Conservation (phyloP, 2,113 vertebrate species). For the Numenius arquata region DNA sequence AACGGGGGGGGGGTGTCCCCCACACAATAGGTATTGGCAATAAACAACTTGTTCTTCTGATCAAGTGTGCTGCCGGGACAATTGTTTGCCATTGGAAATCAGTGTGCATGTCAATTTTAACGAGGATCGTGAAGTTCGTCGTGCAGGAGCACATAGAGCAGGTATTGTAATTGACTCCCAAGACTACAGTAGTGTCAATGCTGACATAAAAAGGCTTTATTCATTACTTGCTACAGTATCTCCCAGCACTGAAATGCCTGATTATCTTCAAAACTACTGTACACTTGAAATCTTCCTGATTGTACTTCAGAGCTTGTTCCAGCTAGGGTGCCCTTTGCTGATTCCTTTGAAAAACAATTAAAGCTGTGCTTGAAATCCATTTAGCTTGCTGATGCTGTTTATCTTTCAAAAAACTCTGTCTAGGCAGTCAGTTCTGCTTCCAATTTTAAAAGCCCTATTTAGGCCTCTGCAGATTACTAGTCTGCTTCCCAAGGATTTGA, state of each 20-base stretch:
- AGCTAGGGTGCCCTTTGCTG: conserved; percentile 16
- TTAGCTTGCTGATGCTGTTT: conserved; percentile 37
- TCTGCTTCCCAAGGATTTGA: neutral
- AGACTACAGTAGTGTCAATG: neutral
- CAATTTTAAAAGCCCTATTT: conserved; percentile 38
- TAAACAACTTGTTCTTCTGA: neutral
- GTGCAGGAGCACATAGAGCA: neutral
- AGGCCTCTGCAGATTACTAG: conserved; percentile 30
- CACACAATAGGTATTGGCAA: neutral
- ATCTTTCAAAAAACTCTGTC: conserved; percentile 28
- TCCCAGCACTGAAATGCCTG: neutral
- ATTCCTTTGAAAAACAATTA: conserved; percentile 43
- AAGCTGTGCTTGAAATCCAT: conserved; percentile 38
- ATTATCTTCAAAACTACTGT: conserved; percentile 6
- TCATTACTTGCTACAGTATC: neutral
- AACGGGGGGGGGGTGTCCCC: rapidly evolving
- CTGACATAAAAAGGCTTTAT: neutral
- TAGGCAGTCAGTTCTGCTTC: conserved; percentile 35
- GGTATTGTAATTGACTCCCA: neutral
- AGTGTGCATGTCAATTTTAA: neutral
- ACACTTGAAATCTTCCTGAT: conserved; percentile 32
- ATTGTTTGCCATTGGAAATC: neutral
- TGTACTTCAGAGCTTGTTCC: conserved; percentile 22
- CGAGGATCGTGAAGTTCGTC: neutral
- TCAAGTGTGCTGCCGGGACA: neutral